Conservation (phyloP, 2,113 vertebrate species). For the Anseranas semipalmata region DNA sequence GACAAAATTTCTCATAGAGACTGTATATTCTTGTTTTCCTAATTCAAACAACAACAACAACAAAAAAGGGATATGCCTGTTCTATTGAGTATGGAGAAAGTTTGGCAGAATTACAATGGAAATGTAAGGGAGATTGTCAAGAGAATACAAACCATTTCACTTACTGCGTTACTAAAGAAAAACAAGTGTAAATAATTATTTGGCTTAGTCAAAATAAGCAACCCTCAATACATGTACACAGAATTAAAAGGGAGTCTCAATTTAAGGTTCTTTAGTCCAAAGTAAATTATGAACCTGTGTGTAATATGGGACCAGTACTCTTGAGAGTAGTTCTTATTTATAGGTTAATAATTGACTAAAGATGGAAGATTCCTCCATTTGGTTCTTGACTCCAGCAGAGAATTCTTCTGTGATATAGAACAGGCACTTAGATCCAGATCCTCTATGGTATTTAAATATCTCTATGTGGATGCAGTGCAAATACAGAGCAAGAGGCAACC, state of each 20-base stretch:
- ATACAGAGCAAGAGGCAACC: background rate
- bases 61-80: background rate
- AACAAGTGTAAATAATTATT: background rate
- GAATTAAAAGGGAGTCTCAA: background rate
- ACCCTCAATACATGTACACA: background rate
- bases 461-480: background rate
- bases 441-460: background rate
- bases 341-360: conserved; percentile 26
- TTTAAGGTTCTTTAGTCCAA: background rate
- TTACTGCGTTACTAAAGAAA: background rate
- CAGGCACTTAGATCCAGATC: background rate
- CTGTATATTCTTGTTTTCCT: background rate
- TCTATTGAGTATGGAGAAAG: background rate
- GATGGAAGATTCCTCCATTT: background rate
- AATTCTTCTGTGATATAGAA: background rate
- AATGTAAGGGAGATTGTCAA: background rate
- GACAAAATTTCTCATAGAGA: background rate
- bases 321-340: background rate
- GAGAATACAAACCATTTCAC: background rate
- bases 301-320: background rate
- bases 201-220: background rate
- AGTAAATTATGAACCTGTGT: background rate
- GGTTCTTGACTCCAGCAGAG: background rate
- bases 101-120: background rate
- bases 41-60: background rate